A percentile compares a stretch with the other conserved stretches of the same genome.
These are phyloP conservation scores for Drosophila dunni DNA, from an alignment of 1,140 invertebrate species.

Conservation along the genomic window DNA sequence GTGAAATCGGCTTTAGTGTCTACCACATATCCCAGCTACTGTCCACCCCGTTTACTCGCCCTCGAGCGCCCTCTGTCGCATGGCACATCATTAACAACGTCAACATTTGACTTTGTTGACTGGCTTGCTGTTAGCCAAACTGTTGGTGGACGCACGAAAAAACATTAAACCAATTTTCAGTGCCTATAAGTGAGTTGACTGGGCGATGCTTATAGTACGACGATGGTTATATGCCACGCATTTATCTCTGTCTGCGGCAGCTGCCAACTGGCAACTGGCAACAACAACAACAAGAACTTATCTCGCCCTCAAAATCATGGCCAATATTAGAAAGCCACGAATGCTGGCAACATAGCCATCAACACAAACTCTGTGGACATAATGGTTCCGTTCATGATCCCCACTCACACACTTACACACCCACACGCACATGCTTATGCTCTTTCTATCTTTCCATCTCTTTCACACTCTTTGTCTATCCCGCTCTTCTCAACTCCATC, in stretches of 20 bases:
- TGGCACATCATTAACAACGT: conserved; percentile 77
- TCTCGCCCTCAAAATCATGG: conserved; percentile 46
- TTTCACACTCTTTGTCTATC: background rate
- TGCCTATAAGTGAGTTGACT: conserved; percentile 52
- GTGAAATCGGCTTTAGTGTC: conserved; percentile 67
- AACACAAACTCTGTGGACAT: conserved; percentile 39
- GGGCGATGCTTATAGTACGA: background rate
- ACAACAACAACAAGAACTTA: conserved; percentile 23
- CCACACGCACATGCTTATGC: background rate
- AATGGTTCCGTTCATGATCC: conserved; percentile 37
- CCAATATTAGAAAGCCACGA: conserved; percentile 53
- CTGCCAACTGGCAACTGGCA: conserved; percentile 32
- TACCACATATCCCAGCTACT: conserved; percentile 20
- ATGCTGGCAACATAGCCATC: conserved; percentile 30
- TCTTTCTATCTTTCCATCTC: background rate
- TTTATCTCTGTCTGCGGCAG: conserved; percentile 77
- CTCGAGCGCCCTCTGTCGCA: conserved; percentile 19
- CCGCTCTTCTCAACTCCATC: background rate
- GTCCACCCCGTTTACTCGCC: background rate
- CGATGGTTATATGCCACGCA: conserved; percentile 39
- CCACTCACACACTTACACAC: background rate
- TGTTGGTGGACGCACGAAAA: conserved; percentile 59
- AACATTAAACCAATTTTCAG: conserved; percentile 79
- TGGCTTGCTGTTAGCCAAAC: conserved; percentile 61
- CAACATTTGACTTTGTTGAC: conserved; percentile 80